These are phyloP conservation scores for Anniella stebbinsi DNA, from an alignment of 2,797 vertebrate genomes.

Conservation along the genomic window DNA sequence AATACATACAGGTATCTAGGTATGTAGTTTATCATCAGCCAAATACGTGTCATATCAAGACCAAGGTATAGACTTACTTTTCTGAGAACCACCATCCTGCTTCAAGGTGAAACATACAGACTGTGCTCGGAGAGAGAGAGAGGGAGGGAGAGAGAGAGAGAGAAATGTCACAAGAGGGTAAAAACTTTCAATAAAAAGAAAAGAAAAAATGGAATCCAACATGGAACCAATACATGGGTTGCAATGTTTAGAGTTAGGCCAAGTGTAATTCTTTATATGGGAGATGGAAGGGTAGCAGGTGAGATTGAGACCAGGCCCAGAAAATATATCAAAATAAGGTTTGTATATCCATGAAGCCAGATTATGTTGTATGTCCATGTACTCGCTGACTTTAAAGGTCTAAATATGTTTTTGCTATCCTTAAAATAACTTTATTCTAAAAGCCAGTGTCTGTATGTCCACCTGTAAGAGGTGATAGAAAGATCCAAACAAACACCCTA, in stretches of 20 bases:
- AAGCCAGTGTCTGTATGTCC: not conserved
- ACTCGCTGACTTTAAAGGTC: not conserved
- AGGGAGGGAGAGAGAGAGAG: slow-evolving; percentile 30
- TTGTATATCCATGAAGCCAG: not conserved
- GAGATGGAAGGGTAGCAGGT: not conserved
- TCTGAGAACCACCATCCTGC: slow-evolving; percentile 72
- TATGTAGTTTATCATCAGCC: not conserved
- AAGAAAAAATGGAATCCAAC: not conserved
- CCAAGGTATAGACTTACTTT: slow-evolving; percentile 66
- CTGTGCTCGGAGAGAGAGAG: slow-evolving; percentile 53
- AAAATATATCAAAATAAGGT: not conserved
- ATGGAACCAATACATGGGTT: not conserved
- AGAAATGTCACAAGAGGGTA: slow-evolving; percentile 38
- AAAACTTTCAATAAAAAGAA: slow-evolving; percentile 4
- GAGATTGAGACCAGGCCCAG: not conserved
- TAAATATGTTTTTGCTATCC: not conserved
- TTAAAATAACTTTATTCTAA: not conserved
- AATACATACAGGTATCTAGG: not conserved
- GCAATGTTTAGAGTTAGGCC: not conserved
- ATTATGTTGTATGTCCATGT: not conserved
- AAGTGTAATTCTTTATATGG: not conserved
- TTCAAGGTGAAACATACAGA: slow-evolving; percentile 58
- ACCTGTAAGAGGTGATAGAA: not conserved
- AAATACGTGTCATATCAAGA: slow-evolving; percentile 16
- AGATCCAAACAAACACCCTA: not conserved